Evolutionary conservation across 1,140 invertebrate species (phyloP).

Genomic region (Drosophila nikananu): DNA sequence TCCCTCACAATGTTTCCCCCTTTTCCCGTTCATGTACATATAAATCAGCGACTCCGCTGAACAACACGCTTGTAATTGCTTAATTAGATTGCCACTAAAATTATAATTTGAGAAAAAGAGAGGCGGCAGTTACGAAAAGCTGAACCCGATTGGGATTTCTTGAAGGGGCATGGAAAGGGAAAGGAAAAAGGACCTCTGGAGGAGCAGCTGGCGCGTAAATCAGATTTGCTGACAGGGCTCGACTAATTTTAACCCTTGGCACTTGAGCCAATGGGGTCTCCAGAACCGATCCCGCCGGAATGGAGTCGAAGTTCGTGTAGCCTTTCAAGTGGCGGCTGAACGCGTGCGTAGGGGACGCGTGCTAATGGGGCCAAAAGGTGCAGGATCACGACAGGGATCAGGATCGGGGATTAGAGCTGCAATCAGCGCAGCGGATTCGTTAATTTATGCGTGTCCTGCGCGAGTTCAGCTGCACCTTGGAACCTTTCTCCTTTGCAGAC

Average conservation of each 20-base stretch:
- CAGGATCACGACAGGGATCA: conserved; percentile 47
- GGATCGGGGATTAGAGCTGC: conserved; percentile 33
- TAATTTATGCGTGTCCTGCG: conserved; percentile 79
- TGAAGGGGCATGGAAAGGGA: not conserved
- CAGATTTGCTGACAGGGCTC: conserved; percentile 82
- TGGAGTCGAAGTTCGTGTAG: conserved; percentile 30
- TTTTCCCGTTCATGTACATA: conserved; percentile 10
- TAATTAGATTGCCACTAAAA: conserved; percentile 83
- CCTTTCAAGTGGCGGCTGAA: conserved; percentile 64
- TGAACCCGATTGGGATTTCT: conserved; percentile 14
- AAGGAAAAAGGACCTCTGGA: conserved; percentile 23
- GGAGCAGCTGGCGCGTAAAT: conserved; percentile 72
- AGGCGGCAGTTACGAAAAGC: conserved; percentile 19
- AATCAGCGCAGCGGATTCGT: conserved; percentile 54
- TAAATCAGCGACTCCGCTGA: conserved; percentile 59
- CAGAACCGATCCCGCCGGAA: conserved; percentile 6
- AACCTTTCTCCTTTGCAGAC: conserved; percentile 10
- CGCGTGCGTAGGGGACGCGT: conserved; percentile 72
- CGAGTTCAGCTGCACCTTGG: conserved; percentile 67
- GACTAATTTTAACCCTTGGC: conserved; percentile 80
- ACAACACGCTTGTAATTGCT: conserved; percentile 77
- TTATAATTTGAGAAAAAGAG: conserved; percentile 68
- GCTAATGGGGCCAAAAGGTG: conserved; percentile 82
- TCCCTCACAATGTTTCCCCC: not conserved
- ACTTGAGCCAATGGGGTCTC: conserved; percentile 56